Conservation (phyloP, 2,888 invertebrate species). For the Galerucella nymphaeae region DNA sequence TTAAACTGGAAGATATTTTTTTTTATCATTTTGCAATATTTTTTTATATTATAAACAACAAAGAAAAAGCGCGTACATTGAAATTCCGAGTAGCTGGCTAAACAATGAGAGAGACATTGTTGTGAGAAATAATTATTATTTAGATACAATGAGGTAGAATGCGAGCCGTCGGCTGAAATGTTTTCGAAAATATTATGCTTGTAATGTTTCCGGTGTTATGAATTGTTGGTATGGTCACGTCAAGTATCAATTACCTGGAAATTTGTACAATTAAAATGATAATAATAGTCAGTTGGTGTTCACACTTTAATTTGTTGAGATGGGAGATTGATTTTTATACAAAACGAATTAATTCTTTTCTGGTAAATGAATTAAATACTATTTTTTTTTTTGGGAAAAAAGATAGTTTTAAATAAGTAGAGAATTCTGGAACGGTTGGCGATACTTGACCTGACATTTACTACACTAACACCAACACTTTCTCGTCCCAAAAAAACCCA, state of each 20-base stretch:
- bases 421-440: no score
- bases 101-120: conserved; percentile 27
- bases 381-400: no score
- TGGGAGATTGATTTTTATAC: no score
- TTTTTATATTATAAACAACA: not conserved
- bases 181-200: conserved; percentile 18
- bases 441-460: no score
- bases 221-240: conserved; percentile 1
- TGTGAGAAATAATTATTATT: conserved; percentile 17
- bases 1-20: not conserved
- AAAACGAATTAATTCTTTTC: no score
- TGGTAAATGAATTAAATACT: no score
- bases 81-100: conserved; percentile 20
- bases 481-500: no score
- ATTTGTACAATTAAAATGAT: not conserved
- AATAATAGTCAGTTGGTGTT: no score
- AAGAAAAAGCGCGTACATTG: not conserved
- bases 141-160: conserved; percentile 22
- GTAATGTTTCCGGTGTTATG: conserved; percentile 2
- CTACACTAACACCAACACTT: no score
- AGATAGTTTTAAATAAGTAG: no score
- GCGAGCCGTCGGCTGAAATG: conserved; percentile 10
- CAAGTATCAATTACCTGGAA: not conserved
- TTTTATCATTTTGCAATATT: not conserved
- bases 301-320: no score